These are phyloP conservation scores for Picus viridis DNA, from an alignment of 2,797 vertebrate species.

Conservation along the genomic window DNA sequence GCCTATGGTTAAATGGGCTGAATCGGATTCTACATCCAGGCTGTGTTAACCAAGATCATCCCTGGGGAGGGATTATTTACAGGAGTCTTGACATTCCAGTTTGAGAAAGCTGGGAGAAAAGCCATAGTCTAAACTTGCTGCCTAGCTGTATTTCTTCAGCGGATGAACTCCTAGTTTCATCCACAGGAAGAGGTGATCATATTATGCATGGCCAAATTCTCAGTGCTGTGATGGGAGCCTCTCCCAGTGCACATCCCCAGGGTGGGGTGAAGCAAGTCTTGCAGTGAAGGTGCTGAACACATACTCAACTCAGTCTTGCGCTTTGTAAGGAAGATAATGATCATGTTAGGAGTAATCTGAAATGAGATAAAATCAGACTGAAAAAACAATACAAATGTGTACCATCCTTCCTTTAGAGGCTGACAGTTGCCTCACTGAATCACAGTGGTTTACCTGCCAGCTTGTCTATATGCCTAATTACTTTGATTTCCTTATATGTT, in stretches of 20 bases:
- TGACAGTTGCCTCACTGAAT: slow-evolving; percentile 4
- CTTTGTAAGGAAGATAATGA: background rate
- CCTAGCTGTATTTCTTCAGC: background rate
- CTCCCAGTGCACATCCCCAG: background rate
- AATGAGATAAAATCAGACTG: background rate
- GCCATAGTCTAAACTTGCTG: background rate
- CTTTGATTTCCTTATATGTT: slow-evolving; percentile 13
- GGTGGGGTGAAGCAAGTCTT: background rate
- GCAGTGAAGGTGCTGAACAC: background rate
- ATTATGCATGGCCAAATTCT: background rate
- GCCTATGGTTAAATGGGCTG: background rate
- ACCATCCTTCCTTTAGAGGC: background rate
- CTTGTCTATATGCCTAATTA: slow-evolving; percentile 13
- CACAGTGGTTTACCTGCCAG: background rate
- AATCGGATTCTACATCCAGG: background rate
- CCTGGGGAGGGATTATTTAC: background rate
- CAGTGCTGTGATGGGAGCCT: background rate
- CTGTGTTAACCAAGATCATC: background rate
- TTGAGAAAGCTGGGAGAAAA: background rate
- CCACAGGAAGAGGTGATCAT: accelerated
- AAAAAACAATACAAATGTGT: background rate
- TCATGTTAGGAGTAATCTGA: background rate
- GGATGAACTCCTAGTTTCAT: background rate
- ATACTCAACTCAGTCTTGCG: background rate
- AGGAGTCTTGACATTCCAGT: background rate